phyloP scores from a whole-genome alignment of 2,113 vertebrate genomes.

The Chaetops frenatus region DNA sequence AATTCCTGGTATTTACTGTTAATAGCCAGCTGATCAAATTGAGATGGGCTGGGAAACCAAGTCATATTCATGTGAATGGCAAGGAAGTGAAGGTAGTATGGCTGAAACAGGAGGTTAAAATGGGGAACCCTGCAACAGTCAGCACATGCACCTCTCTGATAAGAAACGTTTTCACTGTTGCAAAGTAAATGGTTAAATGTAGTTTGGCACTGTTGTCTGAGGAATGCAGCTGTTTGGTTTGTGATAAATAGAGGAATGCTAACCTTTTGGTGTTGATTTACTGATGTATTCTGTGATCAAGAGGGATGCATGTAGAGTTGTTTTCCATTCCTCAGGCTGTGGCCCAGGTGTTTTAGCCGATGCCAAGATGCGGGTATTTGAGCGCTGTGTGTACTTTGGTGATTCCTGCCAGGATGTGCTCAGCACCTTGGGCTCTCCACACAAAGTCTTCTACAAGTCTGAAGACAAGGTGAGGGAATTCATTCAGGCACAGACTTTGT shows the following conservation, averaged over 20 bases:
- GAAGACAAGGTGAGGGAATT: slow-evolving; percentile 88
- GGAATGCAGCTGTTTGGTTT: background rate
- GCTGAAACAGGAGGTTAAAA: background rate
- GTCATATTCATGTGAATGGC: background rate
- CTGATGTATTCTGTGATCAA: background rate
- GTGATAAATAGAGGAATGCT: background rate
- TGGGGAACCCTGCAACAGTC: background rate
- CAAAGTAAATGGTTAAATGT: background rate
- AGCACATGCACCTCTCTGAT: rapidly evolving
- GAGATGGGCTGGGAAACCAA: background rate
- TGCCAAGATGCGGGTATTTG: slow-evolving; percentile 88
- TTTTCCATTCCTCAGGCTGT: slow-evolving; percentile 72
- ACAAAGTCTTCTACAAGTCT: slow-evolving; percentile 98
- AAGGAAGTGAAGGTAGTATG: background rate
- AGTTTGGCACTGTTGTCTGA: background rate
- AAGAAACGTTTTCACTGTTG: background rate
- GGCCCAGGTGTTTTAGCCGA: slow-evolving; percentile 87
- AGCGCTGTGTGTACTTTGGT: slow-evolving; percentile 91
- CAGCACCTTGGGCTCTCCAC: slow-evolving; percentile 91
- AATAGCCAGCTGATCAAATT: background rate
- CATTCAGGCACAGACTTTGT: background rate
- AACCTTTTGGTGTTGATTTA: background rate
- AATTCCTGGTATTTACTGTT: background rate
- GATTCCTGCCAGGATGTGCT: slow-evolving; percentile 97
- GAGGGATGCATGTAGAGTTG: background rate